Evolutionary conservation across 2,113 vertebrate genomes (phyloP).

Genomic region (Rhinolophus sinicus): DNA sequence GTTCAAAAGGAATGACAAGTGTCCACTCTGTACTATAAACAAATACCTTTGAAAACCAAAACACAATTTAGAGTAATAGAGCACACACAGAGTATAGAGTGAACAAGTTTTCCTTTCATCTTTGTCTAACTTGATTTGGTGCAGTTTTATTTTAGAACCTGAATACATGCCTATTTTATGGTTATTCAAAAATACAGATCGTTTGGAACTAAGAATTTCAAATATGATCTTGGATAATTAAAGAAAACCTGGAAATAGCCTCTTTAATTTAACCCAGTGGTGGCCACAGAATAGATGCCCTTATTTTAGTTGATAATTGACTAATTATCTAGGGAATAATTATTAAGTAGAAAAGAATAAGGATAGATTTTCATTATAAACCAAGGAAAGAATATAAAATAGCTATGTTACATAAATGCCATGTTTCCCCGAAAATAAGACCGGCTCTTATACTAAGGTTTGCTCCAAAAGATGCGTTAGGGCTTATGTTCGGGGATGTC

Average conservation of each 20-base stretch:
- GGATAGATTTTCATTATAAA: neutral
- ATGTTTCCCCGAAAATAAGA: no score
- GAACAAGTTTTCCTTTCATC: neutral
- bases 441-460: no score
- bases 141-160: constrained; percentile 15
- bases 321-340: constrained; percentile 20
- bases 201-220: constrained; percentile 46
- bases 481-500: no score
- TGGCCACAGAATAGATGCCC: neutral
- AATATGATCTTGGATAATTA: constrained; percentile 12
- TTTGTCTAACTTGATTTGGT: neutral
- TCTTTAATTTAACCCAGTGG: constrained; percentile 2
- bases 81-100: neutral
- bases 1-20: constrained; percentile 4
- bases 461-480: no score
- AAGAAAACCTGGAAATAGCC: constrained; percentile 12
- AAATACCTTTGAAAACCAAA: neutral
- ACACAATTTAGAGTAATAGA: neutral
- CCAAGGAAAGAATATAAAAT: neutral
- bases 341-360: constrained; percentile 33
- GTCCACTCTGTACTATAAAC: neutral
- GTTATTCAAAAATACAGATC: neutral
- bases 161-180: neutral
- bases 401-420: neutral
- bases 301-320: constrained; percentile 35